A percentile compares a stretch with the other conserved stretches of the same genome.
These are phyloP conservation scores for Aramus guarauna DNA, from an alignment of 2,113 vertebrate species.

Conservation along the genomic window DNA sequence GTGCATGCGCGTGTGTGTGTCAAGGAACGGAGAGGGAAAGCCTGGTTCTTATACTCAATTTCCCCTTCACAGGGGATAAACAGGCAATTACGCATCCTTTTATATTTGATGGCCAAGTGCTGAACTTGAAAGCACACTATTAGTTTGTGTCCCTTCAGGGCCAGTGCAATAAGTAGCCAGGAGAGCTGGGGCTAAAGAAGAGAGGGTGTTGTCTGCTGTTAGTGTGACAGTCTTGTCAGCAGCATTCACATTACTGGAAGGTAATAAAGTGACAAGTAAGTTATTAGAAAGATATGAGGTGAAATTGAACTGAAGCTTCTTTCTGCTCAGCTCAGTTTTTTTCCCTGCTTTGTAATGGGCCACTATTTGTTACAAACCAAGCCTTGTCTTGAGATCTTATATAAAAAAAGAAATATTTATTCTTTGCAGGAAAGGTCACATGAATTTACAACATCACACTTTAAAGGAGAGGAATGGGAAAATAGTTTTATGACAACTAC, in stretches of 20 bases:
- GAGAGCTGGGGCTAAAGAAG: conserved; percentile 70
- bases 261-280: conserved; percentile 94
- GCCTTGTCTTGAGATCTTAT: conserved; percentile 68
- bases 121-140: conserved; percentile 93
- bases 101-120: conserved; percentile 87
- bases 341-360: conserved; percentile 64
- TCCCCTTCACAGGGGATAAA: conserved; percentile 90
- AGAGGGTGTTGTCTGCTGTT: conserved; percentile 82
- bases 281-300: conserved; percentile 92
- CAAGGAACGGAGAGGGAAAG: conserved; percentile 70
- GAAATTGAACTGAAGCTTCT: conserved; percentile 86
- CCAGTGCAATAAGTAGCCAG: conserved; percentile 77
- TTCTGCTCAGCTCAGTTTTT: conserved; percentile 67
- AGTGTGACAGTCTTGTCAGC: conserved; percentile 91
- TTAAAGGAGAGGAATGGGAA: conserved; percentile 71
- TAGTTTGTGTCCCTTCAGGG: conserved; percentile 91
- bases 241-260: conserved; percentile 85
- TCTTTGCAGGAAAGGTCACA: conserved; percentile 75
- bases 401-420: conserved; percentile 71
- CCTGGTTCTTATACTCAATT: conserved; percentile 81
- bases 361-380: conserved; percentile 74
- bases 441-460: conserved; percentile 76
- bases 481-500: conserved; percentile 70
- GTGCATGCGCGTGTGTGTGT: background rate
- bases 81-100: conserved; percentile 94